Conservation (phyloP, 2,797 vertebrate genomes). For the Cyprinella venusta region DNA sequence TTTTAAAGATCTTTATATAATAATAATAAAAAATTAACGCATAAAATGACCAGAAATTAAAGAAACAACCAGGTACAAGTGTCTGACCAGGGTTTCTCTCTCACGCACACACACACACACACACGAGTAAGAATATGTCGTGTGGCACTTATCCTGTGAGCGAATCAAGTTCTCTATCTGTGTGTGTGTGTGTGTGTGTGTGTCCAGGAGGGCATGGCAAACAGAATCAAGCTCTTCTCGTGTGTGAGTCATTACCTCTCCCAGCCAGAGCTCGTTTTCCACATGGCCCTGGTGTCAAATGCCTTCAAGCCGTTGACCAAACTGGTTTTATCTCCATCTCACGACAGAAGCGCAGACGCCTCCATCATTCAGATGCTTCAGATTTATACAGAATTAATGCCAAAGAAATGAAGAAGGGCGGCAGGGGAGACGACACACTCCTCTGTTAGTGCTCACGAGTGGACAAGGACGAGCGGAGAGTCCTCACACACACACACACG, state of each 20-base stretch:
- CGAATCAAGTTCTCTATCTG: not conserved
- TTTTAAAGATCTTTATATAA: not conserved
- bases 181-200: constrained; percentile 22
- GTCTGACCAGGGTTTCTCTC: not conserved
- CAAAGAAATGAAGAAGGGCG: constrained; percentile 22
- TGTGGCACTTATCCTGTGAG: not conserved
- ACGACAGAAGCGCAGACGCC: not conserved
- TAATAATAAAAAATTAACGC: not conserved
- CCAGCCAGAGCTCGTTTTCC: constrained; percentile 59
- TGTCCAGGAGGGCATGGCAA: constrained; percentile 46
- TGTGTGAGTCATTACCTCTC: constrained; percentile 63
- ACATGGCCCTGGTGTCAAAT: constrained; percentile 56
- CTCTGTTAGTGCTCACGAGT: not conserved
- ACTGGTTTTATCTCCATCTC: constrained; percentile 17
- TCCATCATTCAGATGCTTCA: not conserved
- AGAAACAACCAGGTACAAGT: not conserved
- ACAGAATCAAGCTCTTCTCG: constrained; percentile 50
- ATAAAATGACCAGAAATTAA: not conserved
- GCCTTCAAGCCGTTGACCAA: constrained; percentile 36
- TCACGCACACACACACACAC: not conserved
- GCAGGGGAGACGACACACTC: not conserved
- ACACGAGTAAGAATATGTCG: constrained; percentile 10
- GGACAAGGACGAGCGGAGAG: constrained; percentile 15
- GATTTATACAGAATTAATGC: constrained; percentile 10
- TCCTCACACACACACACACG: not conserved